These are phyloP conservation scores for Hexactinellida sp. DNA, from an alignment of 37 sponge, comb jelly and placozoan genomes.

Conservation along the genomic window DNA sequence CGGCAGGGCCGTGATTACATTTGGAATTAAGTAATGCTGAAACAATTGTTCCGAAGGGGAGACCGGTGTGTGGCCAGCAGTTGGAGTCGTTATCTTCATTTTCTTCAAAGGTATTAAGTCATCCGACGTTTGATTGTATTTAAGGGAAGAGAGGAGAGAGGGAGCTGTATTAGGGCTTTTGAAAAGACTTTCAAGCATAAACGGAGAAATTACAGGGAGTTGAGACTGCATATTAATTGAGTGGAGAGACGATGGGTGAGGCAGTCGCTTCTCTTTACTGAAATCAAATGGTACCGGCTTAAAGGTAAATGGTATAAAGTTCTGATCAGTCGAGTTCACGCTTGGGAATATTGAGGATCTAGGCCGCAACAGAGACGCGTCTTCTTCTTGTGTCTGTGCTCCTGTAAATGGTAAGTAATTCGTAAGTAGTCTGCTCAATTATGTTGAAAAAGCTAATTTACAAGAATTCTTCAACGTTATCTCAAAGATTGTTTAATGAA, in stretches of 20 bases:
- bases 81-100: not conserved
- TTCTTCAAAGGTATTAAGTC: not conserved
- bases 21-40: not conserved
- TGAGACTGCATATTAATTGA: not conserved
- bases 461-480: too few relatives aligned
- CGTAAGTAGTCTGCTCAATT: too few relatives aligned
- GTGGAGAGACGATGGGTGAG: conserved; percentile 8
- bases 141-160: not conserved
- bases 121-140: not conserved
- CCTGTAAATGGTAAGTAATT: not conserved
- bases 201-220: not conserved
- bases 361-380: not conserved
- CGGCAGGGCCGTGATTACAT: not conserved
- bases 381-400: not conserved
- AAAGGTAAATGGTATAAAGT: not conserved
- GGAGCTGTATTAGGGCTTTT: not conserved
- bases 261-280: not conserved
- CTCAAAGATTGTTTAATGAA: too few relatives aligned
- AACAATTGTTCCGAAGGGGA: not conserved
- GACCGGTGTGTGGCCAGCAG: not conserved
- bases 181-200: not conserved
- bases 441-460: too few relatives aligned
- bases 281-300: not conserved
- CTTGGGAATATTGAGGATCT: not conserved
- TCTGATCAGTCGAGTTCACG: not conserved